Evolutionary conservation across 2,113 vertebrate species (phyloP).

Genomic region (Himantopus leucocephalus): DNA sequence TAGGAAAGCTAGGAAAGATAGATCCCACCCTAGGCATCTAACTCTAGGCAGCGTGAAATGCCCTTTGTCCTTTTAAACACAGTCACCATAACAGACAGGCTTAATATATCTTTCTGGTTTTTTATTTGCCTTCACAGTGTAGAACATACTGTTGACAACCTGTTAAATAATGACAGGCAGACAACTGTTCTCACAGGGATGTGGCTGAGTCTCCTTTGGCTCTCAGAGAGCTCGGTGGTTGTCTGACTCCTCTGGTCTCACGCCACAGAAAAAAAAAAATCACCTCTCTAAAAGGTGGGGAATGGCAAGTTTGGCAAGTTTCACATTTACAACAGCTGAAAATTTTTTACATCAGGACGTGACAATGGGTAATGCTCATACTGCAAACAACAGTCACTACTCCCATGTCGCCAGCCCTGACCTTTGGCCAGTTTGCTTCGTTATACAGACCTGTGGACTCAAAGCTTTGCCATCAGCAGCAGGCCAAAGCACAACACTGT

Average conservation of each 20-base stretch:
- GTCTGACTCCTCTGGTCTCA: neutral
- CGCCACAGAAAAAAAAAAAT: neutral
- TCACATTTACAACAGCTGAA: neutral
- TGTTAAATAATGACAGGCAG: neutral
- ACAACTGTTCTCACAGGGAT: neutral
- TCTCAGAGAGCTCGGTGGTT: neutral
- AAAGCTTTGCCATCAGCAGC: neutral
- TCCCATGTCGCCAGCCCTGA: neutral
- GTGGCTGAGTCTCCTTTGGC: neutral
- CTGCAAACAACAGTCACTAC: neutral
- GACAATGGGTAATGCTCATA: neutral
- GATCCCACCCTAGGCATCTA: neutral
- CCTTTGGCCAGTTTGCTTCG: neutral
- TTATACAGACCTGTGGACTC: neutral
- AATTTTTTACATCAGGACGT: neutral
- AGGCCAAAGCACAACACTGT: neutral
- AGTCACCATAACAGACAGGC: neutral
- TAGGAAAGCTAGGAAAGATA: neutral
- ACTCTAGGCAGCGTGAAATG: neutral
- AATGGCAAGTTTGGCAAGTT: neutral
- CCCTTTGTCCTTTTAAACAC: neutral
- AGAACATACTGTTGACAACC: neutral
- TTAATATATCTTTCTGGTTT: neutral
- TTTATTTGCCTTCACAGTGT: neutral
- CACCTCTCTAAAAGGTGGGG: neutral